These are phyloP conservation scores for Xenopus borealis DNA, from an alignment of 2,113 vertebrate species.

Conservation along the genomic window DNA sequence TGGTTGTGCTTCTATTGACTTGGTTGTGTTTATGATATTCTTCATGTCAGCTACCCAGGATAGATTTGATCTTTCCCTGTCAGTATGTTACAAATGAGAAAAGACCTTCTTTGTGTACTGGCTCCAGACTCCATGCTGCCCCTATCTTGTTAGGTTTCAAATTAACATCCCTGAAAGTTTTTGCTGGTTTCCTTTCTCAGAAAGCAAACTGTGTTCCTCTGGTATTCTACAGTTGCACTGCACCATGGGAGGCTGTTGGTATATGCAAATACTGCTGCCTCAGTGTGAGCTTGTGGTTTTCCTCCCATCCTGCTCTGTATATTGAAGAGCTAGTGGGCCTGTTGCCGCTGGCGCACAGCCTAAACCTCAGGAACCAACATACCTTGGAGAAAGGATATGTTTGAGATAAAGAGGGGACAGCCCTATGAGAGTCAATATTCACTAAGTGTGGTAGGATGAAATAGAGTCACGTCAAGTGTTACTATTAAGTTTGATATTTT, in stretches of 20 bases:
- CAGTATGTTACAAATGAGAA: slow-evolving; percentile 8
- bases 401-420: slow-evolving; percentile 5
- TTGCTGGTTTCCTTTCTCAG: slow-evolving; percentile 17
- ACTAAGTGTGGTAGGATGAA: background rate
- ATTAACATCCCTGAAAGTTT: slow-evolving; percentile 29
- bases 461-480: too few species aligned
- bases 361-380: slow-evolving; percentile 33
- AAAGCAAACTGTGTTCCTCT: slow-evolving; percentile 33
- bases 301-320: slow-evolving; percentile 41
- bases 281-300: slow-evolving; percentile 39
- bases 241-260: slow-evolving; percentile 43
- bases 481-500: too few species aligned
- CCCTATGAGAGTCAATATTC: background rate
- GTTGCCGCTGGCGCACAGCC: slow-evolving; percentile 23
- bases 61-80: slow-evolving; percentile 5
- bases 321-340: slow-evolving; percentile 34
- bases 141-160: slow-evolving; percentile 18
- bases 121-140: background rate
- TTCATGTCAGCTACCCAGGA: slow-evolving; percentile 6
- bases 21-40: slow-evolving; percentile 18
- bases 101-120: slow-evolving; percentile 26
- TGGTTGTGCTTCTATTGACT: background rate
- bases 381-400: background rate
- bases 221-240: slow-evolving; percentile 15
- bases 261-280: slow-evolving; percentile 37